phyloP scores from a whole-genome alignment of 2,113 vertebrate genomes.

The Mellivora capensis region DNA sequence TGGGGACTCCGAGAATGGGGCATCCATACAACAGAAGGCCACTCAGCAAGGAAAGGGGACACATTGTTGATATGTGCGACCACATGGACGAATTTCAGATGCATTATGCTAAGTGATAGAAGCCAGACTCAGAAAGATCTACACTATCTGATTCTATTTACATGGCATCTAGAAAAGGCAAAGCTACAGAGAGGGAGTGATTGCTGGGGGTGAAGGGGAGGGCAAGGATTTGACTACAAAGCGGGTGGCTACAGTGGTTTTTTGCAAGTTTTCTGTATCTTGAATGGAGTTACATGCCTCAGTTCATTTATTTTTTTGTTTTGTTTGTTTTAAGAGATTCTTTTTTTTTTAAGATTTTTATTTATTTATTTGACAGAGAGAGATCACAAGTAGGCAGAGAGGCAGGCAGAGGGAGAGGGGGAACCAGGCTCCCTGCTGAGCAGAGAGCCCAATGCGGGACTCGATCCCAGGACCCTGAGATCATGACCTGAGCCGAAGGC shows the following conservation, averaged over 20 bases:
- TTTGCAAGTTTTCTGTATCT: neutral
- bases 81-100: neutral
- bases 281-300: neutral
- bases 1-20: neutral
- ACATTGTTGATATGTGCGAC: neutral
- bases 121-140: neutral
- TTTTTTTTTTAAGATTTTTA: no score
- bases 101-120: neutral
- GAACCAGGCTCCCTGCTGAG: no score
- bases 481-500: no score
- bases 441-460: no score
- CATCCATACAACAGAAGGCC: neutral
- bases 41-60: neutral
- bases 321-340: no score
- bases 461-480: no score
- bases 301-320: neutral
- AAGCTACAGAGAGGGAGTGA: neutral
- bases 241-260: neutral
- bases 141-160: neutral
- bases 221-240: neutral
- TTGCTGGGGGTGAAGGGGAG: neutral
- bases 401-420: no score
- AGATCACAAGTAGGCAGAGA: no score
- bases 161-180: neutral
- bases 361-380: no score